Evolutionary conservation across 2,888 invertebrate species (phyloP).

Genomic region (Lissocephala sabroskyi): DNA sequence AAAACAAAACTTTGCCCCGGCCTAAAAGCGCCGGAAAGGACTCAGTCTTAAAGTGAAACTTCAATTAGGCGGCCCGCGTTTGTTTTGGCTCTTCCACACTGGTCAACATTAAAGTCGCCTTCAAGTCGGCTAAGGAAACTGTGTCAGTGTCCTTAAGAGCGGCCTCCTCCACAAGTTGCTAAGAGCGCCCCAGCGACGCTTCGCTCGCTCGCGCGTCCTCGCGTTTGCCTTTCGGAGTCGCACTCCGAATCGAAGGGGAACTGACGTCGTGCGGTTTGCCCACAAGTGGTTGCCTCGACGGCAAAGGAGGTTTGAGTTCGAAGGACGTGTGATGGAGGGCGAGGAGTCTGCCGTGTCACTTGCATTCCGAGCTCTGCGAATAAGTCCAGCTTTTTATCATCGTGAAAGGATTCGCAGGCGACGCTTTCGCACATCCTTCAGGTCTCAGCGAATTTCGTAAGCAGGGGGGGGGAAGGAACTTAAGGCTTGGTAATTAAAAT

Average conservation of each 20-base stretch:
- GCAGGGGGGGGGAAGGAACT: no score
- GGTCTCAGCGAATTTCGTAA: no score
- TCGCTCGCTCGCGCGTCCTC: constrained; percentile 3
- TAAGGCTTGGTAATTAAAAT: no score
- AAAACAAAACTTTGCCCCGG: constrained; percentile 16
- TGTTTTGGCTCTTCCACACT: neutral
- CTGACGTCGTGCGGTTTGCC: constrained; percentile 21
- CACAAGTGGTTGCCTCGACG: constrained; percentile 48
- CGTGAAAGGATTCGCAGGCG: no score
- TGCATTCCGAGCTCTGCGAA: no score
- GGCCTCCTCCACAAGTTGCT: neutral
- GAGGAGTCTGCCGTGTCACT: no score
- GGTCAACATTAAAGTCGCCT: constrained; percentile 28
- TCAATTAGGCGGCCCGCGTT: constrained; percentile 26
- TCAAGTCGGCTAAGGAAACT: constrained; percentile 29
- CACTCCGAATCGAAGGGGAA: constrained; percentile 26
- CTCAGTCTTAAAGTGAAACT: constrained; percentile 4
- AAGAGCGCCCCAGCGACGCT: neutral
- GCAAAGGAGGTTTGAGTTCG: no score
- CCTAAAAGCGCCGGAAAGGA: neutral
- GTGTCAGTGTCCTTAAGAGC: constrained; percentile 23
- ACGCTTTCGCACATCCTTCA: no score
- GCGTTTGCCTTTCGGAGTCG: constrained; percentile 35
- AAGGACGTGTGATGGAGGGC: no score
- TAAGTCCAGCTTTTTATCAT: no score